A percentile compares a stretch with the other conserved stretches of the same genome.
phyloP scores from a whole-genome alignment of 2,797 vertebrate species.

The Rhadinocentrus ornatus region DNA sequence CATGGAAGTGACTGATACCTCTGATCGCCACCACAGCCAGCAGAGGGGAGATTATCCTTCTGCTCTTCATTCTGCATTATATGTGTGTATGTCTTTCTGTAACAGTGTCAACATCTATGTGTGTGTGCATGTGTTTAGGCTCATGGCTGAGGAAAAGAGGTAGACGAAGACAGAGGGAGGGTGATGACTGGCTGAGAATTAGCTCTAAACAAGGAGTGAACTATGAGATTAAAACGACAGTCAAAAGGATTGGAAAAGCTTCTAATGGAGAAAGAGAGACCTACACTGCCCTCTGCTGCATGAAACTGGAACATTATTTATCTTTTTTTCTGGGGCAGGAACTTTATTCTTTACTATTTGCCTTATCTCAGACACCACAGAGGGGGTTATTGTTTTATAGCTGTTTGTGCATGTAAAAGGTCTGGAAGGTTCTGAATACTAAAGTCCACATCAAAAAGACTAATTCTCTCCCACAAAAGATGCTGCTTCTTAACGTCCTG shows the following conservation, averaged over 20 bases:
- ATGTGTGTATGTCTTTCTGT: constrained; percentile 2
- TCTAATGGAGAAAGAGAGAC: constrained; percentile 26
- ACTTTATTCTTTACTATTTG: background rate
- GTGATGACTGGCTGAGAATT: constrained; percentile 26
- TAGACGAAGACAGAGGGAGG: constrained; percentile 1
- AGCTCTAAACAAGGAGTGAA: constrained; percentile 37
- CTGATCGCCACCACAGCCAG: constrained; percentile 36
- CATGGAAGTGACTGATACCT: constrained; percentile 60
- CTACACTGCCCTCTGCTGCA: constrained; percentile 65
- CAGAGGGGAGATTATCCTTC: constrained; percentile 55
- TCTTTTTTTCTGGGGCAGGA: no score
- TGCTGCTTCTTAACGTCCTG: no score
- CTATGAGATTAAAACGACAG: constrained; percentile 39
- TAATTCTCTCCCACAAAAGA: no score
- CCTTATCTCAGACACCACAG: no score
- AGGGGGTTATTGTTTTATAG: no score
- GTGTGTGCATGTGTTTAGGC: constrained; percentile 1
- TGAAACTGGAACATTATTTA: background rate
- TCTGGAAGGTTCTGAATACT: no score
- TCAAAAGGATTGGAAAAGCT: constrained; percentile 32
- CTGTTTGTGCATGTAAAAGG: no score
- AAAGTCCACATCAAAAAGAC: no score
- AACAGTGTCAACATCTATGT: background rate
- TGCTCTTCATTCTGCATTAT: constrained; percentile 19
- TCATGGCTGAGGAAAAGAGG: constrained; percentile 6